Percentiles rank a stretch among this genome's conserved stretches.
phyloP scores from a whole-genome alignment of 1,140 invertebrate genomes.

The Hestina assimilis region DNA sequence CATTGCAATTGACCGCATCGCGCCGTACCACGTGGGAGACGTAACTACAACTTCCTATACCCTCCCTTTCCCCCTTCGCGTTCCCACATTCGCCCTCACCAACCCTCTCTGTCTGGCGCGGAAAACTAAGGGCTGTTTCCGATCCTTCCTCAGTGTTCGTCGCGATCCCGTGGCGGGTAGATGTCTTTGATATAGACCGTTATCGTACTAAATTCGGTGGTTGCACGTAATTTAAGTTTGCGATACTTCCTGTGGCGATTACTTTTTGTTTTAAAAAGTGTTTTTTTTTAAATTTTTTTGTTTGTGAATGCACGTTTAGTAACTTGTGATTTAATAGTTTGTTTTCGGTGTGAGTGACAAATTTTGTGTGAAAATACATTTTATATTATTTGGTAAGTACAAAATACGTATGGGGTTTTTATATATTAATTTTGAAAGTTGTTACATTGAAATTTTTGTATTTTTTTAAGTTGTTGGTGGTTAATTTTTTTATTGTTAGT shows the following conservation, averaged over 20 bases:
- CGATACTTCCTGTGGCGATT: slow-evolving; percentile 12
- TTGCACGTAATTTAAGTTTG: slow-evolving; percentile 13
- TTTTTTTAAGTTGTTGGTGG: too few relatives aligned
- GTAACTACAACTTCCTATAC: slow-evolving; percentile 43
- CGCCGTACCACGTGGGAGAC: slow-evolving; percentile 62
- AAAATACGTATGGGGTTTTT: too few relatives aligned
- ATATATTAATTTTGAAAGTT: too few relatives aligned
- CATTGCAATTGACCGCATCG: slow-evolving; percentile 70
- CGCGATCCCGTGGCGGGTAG: slow-evolving; percentile 39
- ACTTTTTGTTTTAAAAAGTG: not conserved
- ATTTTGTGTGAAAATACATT: not conserved
- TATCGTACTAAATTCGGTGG: not conserved
- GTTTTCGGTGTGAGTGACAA: not conserved
- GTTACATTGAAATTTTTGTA: too few relatives aligned
- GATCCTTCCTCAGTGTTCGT: slow-evolving; percentile 56
- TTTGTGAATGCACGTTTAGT: not conserved
- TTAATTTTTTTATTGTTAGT: too few relatives aligned
- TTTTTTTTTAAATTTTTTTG: not conserved
- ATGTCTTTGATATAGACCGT: slow-evolving; percentile 20
- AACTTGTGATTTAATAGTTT: not conserved
- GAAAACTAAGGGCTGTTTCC: slow-evolving; percentile 61
- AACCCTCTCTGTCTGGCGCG: slow-evolving; percentile 49
- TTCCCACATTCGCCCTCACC: slow-evolving; percentile 29
- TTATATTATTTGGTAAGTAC: not conserved
- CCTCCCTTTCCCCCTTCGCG: slow-evolving; percentile 37